A percentile compares a stretch with the other conserved stretches of the same genome.
These are phyloP conservation scores for Montifringilla adamsi DNA, from an alignment of 2,113 vertebrate genomes.

Conservation along the genomic window DNA sequence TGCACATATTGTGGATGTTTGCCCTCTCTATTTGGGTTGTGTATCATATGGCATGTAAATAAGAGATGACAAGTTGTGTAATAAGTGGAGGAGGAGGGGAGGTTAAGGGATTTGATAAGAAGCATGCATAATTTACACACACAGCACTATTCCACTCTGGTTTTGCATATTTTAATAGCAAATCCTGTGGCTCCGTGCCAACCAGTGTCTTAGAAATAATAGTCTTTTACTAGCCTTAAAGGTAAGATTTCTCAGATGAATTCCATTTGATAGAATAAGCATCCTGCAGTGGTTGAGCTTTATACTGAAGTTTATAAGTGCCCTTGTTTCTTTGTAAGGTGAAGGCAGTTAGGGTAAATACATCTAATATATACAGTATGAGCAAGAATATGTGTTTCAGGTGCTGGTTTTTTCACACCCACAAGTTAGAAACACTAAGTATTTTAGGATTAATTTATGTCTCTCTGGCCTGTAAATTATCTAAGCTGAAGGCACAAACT, in stretches of 20 bases:
- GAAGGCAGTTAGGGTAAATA: background rate
- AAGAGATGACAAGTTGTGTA: slow-evolving; percentile 55
- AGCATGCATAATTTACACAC: slow-evolving; percentile 56
- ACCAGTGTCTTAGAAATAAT: background rate
- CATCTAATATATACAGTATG: background rate
- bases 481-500: background rate
- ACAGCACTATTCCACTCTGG: slow-evolving; percentile 1
- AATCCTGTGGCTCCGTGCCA: background rate
- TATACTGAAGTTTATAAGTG: background rate
- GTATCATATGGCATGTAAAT: slow-evolving; percentile 51
- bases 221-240: background rate
- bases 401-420: background rate
- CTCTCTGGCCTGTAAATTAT: background rate
- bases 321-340: background rate
- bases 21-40: slow-evolving; percentile 57
- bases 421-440: background rate
- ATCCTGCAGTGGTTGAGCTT: background rate
- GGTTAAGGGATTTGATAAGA: slow-evolving; percentile 38
- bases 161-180: slow-evolving; percentile 52
- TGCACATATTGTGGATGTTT: slow-evolving; percentile 4
- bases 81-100: background rate
- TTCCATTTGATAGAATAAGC: background rate
- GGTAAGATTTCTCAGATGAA: background rate
- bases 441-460: background rate
- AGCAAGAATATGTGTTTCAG: background rate